Evolutionary conservation across 2,888 invertebrate genomes (phyloP).

Genomic region (Cordilura impudica): DNA sequence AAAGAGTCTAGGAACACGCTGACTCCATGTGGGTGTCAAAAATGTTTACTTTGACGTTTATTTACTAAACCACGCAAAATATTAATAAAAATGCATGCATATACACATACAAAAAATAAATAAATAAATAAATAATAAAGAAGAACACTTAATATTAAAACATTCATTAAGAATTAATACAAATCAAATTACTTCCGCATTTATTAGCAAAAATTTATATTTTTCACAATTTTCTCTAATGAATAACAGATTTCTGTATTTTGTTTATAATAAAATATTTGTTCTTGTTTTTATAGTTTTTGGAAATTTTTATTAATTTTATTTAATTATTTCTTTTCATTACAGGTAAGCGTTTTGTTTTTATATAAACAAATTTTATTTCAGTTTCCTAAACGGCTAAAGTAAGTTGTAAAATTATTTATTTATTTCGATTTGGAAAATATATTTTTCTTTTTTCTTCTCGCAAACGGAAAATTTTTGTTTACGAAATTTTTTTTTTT

Average conservation of each 20-base stretch:
- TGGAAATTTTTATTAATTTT: constrained; percentile 15
- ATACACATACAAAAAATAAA: neutral
- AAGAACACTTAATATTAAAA: no score
- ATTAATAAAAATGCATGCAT: no score
- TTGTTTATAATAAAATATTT: neutral
- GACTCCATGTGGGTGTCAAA: neutral
- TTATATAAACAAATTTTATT: neutral
- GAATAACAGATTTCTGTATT: neutral
- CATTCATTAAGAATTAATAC: no score
- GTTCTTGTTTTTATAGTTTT: constrained; percentile 12
- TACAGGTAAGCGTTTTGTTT: constrained; percentile 47
- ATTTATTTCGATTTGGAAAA: no score
- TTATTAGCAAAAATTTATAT: neutral
- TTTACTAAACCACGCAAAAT: neutral
- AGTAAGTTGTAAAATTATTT: neutral
- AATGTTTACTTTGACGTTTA: neutral
- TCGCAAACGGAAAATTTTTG: neutral
- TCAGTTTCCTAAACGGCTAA: neutral
- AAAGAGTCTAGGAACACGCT: no score
- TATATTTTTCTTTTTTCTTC: neutral
- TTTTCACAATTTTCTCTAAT: neutral
- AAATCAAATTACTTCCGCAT: neutral
- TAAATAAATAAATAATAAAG: neutral
- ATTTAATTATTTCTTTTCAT: constrained; percentile 23
- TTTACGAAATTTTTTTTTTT: neutral